phyloP scores from a whole-genome alignment of 2,888 invertebrate genomes.

The Drosophila pseudotalamancana region DNA sequence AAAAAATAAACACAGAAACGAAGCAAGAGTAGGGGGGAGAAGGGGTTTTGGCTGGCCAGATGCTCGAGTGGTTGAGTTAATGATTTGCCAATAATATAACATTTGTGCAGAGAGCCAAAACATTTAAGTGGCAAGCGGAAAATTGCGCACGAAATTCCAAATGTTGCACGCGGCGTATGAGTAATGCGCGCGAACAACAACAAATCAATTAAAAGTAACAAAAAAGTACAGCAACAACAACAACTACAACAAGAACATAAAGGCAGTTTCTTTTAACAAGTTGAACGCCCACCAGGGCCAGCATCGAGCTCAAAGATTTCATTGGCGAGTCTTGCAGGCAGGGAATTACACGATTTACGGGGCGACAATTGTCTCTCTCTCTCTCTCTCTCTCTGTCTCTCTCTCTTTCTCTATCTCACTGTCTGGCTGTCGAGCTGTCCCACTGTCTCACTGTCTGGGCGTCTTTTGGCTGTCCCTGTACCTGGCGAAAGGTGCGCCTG shows the following conservation, averaged over 20 bases:
- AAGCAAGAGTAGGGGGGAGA: too few relatives aligned
- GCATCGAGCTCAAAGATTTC: slow-evolving; percentile 67
- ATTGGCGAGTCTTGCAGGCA: slow-evolving; percentile 37
- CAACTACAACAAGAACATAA: slow-evolving; percentile 58
- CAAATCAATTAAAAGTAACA: slow-evolving; percentile 14
- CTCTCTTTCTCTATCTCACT: slow-evolving; percentile 15
- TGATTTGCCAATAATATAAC: slow-evolving; percentile 78
- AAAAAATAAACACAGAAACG: too few relatives aligned
- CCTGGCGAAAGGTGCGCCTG: slow-evolving; percentile 76
- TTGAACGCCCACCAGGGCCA: slow-evolving; percentile 67
- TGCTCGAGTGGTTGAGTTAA: slow-evolving; percentile 76
- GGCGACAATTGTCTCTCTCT: slow-evolving; percentile 68
- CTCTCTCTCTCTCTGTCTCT: slow-evolving; percentile 1
- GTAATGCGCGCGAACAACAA: slow-evolving; percentile 43
- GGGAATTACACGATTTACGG: slow-evolving; percentile 73
- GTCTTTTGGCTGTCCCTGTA: slow-evolving; percentile 14
- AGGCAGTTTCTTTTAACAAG: slow-evolving; percentile 29
- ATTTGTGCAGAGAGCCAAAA: slow-evolving; percentile 47
- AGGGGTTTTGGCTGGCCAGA: slow-evolving; percentile 46
- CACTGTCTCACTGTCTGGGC: slow-evolving; percentile 6
- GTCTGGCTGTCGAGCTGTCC: slow-evolving; percentile 15
- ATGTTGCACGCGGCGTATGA: slow-evolving; percentile 59
- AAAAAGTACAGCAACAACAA: slow-evolving; percentile 52
- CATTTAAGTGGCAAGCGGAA: slow-evolving; percentile 78
- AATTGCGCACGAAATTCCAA: slow-evolving; percentile 66